phyloP scores from a whole-genome alignment of 1,140 invertebrate species.

The Brachionus angularis region DNA sequence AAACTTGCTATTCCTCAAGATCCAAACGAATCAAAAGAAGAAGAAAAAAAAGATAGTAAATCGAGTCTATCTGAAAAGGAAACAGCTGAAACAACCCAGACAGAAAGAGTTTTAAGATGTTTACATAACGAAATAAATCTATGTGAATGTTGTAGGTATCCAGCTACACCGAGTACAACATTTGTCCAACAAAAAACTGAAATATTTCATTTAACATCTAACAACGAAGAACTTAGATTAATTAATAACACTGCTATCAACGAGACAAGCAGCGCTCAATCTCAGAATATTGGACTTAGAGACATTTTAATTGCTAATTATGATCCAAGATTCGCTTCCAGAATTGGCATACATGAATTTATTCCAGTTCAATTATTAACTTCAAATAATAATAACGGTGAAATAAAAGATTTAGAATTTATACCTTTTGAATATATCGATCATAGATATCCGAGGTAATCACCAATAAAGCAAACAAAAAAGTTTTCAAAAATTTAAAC shows the following conservation, averaged over 20 bases:
- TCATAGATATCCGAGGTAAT: conserved; percentile 22
- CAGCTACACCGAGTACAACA: conserved; percentile 7
- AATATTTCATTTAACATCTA: conserved; percentile 38
- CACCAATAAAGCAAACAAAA: neutral
- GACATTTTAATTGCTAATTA: conserved; percentile 35
- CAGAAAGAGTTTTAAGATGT: conserved; percentile 13
- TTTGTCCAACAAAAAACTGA: conserved; percentile 4
- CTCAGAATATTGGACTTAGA: neutral
- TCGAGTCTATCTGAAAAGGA: neutral
- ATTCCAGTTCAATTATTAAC: conserved; percentile 14
- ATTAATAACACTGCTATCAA: neutral
- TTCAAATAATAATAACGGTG: neutral
- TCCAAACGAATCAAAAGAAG: no score
- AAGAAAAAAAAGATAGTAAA: neutral
- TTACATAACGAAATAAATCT: conserved; percentile 14
- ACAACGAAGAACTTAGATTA: neutral
- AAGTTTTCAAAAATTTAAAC: neutral
- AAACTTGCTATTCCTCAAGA: no score
- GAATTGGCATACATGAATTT: conserved; percentile 22
- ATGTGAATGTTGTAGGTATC: conserved; percentile 20
- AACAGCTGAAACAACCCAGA: neutral
- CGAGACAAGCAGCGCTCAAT: neutral
- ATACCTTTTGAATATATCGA: conserved; percentile 42
- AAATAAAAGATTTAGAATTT: conserved; percentile 24
- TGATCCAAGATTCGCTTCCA: conserved; percentile 29